phyloP scores from a whole-genome alignment of 1,140 invertebrate species.

The Drosophila rhopaloa region DNA sequence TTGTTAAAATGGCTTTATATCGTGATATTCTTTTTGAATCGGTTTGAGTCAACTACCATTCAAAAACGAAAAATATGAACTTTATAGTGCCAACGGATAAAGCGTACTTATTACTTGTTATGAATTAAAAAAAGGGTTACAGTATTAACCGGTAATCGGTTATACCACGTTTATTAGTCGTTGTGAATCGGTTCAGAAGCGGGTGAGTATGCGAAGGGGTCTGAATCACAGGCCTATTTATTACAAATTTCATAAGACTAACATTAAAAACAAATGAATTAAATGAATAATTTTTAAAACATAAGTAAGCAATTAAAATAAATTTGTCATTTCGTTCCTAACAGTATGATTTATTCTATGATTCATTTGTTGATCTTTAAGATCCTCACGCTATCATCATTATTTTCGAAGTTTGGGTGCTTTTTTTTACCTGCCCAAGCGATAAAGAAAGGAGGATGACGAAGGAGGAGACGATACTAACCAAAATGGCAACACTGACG shows the following conservation, averaged over 20 bases:
- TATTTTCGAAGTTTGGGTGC: conserved; percentile 12
- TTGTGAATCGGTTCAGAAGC: background rate
- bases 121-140: too few relatives aligned
- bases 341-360: background rate
- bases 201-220: background rate
- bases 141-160: too few relatives aligned
- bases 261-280: background rate
- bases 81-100: too few relatives aligned
- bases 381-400: conserved; percentile 44
- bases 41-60: too few relatives aligned
- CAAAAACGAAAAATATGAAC: too few relatives aligned
- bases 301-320: background rate
- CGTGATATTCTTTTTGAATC: too few relatives aligned
- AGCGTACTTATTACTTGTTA: too few relatives aligned
- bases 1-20: too few relatives aligned
- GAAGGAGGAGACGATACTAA: conserved; percentile 10
- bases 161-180: too few relatives aligned
- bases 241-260: too few relatives aligned
- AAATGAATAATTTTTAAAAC: too few relatives aligned
- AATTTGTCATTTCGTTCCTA: background rate
- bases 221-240: too few relatives aligned
- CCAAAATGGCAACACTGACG: conserved; percentile 75
- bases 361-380: conserved; percentile 12
- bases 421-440: conserved; percentile 47
- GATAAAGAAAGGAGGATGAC: conserved; percentile 12